Evolutionary conservation across 1,140 invertebrate genomes (phyloP).

Genomic region (Heliconius melpomene): DNA sequence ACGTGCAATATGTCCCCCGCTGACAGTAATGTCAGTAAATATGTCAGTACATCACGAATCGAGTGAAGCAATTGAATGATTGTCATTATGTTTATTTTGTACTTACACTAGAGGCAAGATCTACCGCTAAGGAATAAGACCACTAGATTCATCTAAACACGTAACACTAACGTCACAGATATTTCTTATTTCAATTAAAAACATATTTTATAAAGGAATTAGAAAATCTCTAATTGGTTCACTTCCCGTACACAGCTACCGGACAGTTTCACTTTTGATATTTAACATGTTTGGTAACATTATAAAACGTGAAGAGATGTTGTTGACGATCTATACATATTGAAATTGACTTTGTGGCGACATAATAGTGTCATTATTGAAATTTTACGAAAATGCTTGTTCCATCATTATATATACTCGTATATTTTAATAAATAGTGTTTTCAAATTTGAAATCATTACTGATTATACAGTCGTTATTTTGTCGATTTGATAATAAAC

Average conservation of each 20-base stretch:
- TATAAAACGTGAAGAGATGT: not conserved
- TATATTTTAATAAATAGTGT: slow-evolving; percentile 1
- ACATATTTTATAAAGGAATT: not conserved
- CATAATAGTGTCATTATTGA: not conserved
- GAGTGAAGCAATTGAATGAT: not conserved
- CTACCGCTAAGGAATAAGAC: slow-evolving; percentile 34
- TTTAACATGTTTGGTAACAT: slow-evolving; percentile 18
- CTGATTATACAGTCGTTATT: not conserved
- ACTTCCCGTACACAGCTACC: slow-evolving; percentile 14
- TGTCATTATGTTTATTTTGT: slow-evolving; percentile 26
- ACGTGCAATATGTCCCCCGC: not conserved
- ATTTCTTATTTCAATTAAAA: slow-evolving; percentile 6
- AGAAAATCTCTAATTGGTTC: slow-evolving; percentile 19
- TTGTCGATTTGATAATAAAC: slow-evolving; percentile 1
- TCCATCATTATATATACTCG: not conserved
- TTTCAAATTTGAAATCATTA: not conserved
- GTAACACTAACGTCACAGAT: slow-evolving; percentile 13
- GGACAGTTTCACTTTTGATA: not conserved
- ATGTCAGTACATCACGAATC: not conserved
- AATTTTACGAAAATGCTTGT: slow-evolving; percentile 9
- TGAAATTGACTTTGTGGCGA: not conserved
- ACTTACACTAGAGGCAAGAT: slow-evolving; percentile 48
- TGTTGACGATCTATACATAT: not conserved
- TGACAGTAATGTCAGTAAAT: not conserved
- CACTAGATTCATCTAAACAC: slow-evolving; percentile 17